Conservation (phyloP, 2,888 invertebrate species). For the Acanthococcus lagerstroemiae region DNA sequence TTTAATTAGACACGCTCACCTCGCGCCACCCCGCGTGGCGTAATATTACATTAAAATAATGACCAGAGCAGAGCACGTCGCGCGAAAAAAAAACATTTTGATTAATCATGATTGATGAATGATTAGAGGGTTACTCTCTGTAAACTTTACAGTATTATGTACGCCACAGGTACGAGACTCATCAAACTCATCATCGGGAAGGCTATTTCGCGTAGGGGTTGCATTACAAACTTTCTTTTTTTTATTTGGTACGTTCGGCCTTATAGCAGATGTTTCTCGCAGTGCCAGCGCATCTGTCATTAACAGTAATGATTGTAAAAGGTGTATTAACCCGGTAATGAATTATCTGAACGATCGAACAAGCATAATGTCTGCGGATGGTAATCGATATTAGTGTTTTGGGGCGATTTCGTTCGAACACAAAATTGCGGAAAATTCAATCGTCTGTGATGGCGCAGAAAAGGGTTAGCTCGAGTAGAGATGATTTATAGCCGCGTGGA, state of each 20-base stretch:
- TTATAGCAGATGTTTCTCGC: background rate
- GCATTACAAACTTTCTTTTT: background rate
- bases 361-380: background rate
- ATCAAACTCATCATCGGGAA: background rate
- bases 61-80: background rate
- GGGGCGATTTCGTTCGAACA: background rate
- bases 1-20: conserved; percentile 9
- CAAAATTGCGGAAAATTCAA: conserved; percentile 8
- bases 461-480: background rate
- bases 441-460: background rate
- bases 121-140: conserved; percentile 1
- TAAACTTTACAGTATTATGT: no score
- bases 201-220: background rate
- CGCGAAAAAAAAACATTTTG: conserved; percentile 9
- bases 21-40: background rate
- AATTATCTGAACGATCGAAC: conserved; percentile 11
- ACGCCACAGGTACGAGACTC: background rate
- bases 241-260: no score
- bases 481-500: no score
- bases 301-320: conserved; percentile 9
- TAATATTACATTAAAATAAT: conserved; percentile 9
- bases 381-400: background rate
- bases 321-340: conserved; percentile 11
- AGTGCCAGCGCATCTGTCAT: conserved; percentile 3
- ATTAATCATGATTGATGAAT: conserved; percentile 26